These are phyloP conservation scores for Cynocephalus volans DNA, from an alignment of 2,113 vertebrate genomes.

Conservation along the genomic window DNA sequence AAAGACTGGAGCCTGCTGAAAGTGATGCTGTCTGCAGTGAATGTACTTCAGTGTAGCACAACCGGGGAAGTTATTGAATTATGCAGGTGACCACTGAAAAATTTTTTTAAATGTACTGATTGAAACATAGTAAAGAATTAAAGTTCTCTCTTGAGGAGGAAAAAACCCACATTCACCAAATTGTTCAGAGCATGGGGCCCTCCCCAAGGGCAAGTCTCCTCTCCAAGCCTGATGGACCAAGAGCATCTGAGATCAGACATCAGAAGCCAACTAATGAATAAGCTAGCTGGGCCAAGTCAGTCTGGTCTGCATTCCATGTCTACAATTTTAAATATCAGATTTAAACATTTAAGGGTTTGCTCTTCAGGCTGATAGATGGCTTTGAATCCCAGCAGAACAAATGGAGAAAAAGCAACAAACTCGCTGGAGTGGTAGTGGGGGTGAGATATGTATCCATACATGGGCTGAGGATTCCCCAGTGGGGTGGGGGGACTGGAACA, in stretches of 20 bases:
- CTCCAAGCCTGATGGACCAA: not conserved
- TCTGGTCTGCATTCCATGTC: not conserved
- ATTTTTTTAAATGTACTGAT: not conserved
- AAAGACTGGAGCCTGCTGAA: not conserved
- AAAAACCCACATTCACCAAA: not conserved
- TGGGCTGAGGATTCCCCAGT: not conserved
- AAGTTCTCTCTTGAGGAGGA: not conserved
- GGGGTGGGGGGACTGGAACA: not conserved
- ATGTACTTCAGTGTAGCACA: not conserved
- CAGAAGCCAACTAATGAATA: not conserved
- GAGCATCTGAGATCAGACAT: not conserved
- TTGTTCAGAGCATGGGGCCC: not conserved
- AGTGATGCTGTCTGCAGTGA: not conserved
- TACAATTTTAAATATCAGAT: conserved; percentile 39
- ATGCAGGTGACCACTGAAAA: not conserved
- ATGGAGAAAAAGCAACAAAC: conserved; percentile 80
- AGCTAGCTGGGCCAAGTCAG: conserved; percentile 48
- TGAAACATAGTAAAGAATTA: no score
- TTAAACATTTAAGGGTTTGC: conserved; percentile 81
- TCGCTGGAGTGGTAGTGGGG: conserved; percentile 57
- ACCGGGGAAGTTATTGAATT: not conserved
- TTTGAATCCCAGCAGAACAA: conserved; percentile 65
- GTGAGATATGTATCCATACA: conserved; percentile 62
- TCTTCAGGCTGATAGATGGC: conserved; percentile 74
- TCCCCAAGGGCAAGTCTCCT: not conserved